phyloP scores from a whole-genome alignment of 2,797 vertebrate genomes.

The Orestias chungarensis region DNA sequence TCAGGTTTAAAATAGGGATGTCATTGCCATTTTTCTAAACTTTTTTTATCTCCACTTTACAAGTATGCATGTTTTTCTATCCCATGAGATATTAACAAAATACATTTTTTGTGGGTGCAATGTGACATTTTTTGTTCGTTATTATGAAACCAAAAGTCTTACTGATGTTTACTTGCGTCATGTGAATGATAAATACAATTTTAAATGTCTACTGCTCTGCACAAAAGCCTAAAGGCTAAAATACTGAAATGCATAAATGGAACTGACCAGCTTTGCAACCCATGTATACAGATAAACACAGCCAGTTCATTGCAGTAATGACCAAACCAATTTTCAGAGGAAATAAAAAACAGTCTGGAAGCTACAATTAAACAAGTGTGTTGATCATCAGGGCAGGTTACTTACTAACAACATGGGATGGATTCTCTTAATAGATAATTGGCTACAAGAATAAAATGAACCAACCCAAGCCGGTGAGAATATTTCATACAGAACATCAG shows the following conservation, averaged over 20 bases:
- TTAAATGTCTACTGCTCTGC: background rate
- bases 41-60: no score
- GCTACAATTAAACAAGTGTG: background rate
- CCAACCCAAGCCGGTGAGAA: background rate
- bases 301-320: background rate
- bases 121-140: background rate
- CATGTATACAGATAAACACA: constrained; percentile 1
- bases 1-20: no score
- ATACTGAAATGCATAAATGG: background rate
- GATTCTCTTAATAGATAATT: background rate
- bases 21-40: no score
- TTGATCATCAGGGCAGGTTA: background rate
- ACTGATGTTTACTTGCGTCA: background rate
- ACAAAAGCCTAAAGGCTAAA: background rate
- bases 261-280: background rate
- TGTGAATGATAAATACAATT: background rate
- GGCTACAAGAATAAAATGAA: background rate
- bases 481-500: background rate
- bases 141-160: background rate
- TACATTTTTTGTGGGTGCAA: no score
- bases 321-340: constrained; percentile 3
- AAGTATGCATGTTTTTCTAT: no score
- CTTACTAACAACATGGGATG: background rate
- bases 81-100: no score
- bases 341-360: background rate